These are phyloP conservation scores for Trichomalopsis sarcophagae DNA, from an alignment of 1,140 invertebrate species.

Conservation along the genomic window DNA sequence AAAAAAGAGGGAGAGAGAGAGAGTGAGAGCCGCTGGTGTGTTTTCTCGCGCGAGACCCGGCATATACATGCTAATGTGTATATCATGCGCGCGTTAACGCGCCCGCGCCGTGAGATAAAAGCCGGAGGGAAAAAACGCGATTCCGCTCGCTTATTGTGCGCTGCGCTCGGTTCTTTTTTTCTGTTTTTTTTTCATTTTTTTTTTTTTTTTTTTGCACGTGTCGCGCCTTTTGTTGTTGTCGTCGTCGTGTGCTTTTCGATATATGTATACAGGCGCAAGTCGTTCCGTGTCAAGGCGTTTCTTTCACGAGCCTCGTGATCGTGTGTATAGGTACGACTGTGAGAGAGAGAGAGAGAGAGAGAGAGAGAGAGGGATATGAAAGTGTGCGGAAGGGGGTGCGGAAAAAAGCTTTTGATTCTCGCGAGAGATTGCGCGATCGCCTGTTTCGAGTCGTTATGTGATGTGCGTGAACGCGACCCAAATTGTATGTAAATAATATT, in stretches of 20 bases:
- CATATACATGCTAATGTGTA: neutral
- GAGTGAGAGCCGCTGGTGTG: neutral
- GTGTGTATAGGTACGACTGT: too few species aligned
- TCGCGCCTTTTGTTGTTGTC: neutral
- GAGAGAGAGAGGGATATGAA: neutral
- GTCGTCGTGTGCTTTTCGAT: neutral
- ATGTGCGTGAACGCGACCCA: constrained; percentile 36
- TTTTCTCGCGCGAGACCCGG: neutral
- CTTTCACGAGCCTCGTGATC: neutral
- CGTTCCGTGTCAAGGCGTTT: neutral
- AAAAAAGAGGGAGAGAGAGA: neutral
- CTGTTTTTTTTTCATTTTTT: neutral
- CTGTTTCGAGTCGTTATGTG: constrained; percentile 52
- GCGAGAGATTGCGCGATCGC: constrained; percentile 55
- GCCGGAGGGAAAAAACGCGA: neutral
- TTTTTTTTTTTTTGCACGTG: neutral
- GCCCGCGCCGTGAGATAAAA: neutral
- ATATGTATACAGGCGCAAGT: neutral
- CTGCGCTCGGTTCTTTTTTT: neutral
- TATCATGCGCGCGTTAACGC: neutral
- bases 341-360: neutral
- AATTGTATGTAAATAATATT: constrained; percentile 54
- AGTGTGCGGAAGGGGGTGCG: too few species aligned
- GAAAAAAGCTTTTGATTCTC: constrained; percentile 53
- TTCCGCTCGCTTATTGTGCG: neutral